phyloP scores from a whole-genome alignment of 2,113 vertebrate genomes.

The Bos taurus region DNA sequence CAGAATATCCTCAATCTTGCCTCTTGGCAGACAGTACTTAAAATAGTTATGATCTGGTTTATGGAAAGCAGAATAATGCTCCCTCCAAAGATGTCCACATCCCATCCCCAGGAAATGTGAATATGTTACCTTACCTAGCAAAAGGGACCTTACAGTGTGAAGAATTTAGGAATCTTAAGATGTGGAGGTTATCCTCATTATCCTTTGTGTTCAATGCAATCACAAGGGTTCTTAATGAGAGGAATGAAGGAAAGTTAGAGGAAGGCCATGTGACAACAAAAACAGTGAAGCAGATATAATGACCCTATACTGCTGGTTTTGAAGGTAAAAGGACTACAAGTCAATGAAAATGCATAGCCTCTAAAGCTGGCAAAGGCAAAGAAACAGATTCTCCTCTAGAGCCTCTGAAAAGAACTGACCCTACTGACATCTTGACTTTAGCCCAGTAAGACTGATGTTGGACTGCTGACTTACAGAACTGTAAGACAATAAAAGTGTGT shows the following conservation, averaged over 20 bases:
- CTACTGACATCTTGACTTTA: background rate
- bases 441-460: background rate
- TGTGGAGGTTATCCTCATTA: background rate
- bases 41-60: background rate
- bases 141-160: background rate
- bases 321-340: background rate
- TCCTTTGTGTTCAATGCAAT: background rate
- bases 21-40: background rate
- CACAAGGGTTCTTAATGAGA: background rate
- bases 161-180: background rate
- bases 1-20: background rate
- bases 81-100: background rate
- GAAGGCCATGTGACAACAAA: background rate
- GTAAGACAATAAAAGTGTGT: background rate
- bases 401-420: background rate
- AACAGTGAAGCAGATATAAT: background rate
- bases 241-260: background rate
- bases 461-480: background rate
- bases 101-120: background rate
- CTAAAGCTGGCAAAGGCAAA: background rate
- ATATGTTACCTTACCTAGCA: background rate
- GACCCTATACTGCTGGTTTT: background rate
- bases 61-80: background rate
- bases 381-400: background rate
- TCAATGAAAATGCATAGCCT: background rate